Conservation (phyloP, 2,113 vertebrate species). For the Emydocephalus ijimae region DNA sequence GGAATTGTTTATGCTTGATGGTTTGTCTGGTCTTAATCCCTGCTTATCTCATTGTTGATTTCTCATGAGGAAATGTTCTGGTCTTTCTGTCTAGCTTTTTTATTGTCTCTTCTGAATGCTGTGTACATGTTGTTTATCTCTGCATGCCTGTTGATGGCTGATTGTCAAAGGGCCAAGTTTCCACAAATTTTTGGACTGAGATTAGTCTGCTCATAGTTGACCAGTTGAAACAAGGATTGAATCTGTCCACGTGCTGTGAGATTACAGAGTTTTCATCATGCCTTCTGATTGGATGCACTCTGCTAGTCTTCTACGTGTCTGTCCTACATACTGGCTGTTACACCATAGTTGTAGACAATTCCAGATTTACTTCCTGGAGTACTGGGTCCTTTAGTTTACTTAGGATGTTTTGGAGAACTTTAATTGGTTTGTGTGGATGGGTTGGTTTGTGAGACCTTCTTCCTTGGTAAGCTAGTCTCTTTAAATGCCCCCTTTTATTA, state of each 20-base stretch:
- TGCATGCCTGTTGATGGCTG: neutral
- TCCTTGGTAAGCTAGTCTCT: neutral
- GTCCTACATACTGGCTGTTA: neutral
- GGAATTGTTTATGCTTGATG: neutral
- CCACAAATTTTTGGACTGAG: neutral
- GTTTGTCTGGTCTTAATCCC: neutral
- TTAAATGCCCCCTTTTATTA: neutral
- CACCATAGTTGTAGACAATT: too few species aligned
- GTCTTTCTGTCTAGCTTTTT: neutral
- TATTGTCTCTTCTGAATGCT: neutral
- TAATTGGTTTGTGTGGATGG: too few species aligned
- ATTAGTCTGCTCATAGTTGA: neutral
- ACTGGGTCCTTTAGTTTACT: too few species aligned
- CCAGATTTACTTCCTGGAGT: too few species aligned
- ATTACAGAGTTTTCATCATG: neutral
- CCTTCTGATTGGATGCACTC: neutral
- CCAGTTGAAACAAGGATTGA: neutral
- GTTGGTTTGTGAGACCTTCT: too few species aligned
- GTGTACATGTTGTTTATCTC: neutral
- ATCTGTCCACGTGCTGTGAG: neutral
- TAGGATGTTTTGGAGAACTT: too few species aligned
- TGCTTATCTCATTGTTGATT: neutral
- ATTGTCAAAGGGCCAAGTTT: neutral
- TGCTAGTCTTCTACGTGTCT: neutral
- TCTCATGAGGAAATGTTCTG: neutral